phyloP scores from a whole-genome alignment of 2,113 vertebrate species.

The Rafetus swinhoei region DNA sequence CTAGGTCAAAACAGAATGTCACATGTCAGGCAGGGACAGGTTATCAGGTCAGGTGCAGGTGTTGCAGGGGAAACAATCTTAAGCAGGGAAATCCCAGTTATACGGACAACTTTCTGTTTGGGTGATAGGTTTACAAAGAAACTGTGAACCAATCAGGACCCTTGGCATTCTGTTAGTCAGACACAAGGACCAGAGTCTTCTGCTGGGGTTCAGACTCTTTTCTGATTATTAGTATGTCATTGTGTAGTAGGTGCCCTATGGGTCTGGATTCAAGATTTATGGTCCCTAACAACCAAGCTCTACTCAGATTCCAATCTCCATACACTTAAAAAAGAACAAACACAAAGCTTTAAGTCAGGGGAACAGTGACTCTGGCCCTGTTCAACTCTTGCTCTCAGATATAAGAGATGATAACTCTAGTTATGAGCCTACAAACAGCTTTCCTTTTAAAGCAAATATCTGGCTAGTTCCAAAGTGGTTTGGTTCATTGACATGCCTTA shows the following conservation, averaged over 20 bases:
- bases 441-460: accelerated
- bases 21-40: not conserved
- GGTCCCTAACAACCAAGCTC: not conserved
- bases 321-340: not conserved
- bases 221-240: not conserved
- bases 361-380: not conserved
- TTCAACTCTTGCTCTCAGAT: not conserved
- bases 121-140: not conserved
- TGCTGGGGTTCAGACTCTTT: not conserved
- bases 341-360: not conserved
- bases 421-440: not conserved
- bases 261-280: not conserved
- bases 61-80: not conserved
- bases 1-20: not conserved
- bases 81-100: not conserved
- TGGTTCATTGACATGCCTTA: not conserved
- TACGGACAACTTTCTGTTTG: not conserved
- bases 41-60: not conserved
- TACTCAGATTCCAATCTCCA: not conserved
- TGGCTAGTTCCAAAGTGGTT: not conserved
- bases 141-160: not conserved
- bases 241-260: not conserved
- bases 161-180: not conserved
- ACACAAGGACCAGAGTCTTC: not conserved
- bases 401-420: not conserved